A percentile compares a stretch with the other conserved stretches of the same genome.
Conservation (phyloP, 2,888 invertebrate species). For the Drosophila tripunctata region DNA sequence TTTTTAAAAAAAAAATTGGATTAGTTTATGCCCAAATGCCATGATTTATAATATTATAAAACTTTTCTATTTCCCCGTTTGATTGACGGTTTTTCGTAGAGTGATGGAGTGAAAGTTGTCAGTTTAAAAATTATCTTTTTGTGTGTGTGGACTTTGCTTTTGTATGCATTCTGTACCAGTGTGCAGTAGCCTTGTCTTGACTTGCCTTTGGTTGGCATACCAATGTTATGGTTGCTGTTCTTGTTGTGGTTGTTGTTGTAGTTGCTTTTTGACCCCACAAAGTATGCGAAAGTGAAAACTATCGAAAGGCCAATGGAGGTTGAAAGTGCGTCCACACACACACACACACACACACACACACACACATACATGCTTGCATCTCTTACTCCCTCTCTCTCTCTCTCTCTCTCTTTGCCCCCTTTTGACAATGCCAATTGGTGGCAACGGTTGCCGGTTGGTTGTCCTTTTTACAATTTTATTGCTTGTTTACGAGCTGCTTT, state of each 20-base stretch:
- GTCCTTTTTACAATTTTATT: conserved; percentile 80
- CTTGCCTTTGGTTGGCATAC: conserved; percentile 6
- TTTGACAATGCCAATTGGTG: conserved; percentile 76
- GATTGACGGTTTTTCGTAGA: no score
- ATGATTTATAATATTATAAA: no score
- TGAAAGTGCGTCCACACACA: conserved; percentile 46
- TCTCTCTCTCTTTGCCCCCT: conserved; percentile 18
- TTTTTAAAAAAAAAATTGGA: no score
- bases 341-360: conserved; percentile 19
- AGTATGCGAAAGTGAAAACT: conserved; percentile 64
- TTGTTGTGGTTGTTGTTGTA: conserved; percentile 1
- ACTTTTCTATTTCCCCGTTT: no score
- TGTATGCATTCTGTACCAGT: conserved; percentile 4
- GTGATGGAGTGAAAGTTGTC: no score
- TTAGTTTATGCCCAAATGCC: no score
- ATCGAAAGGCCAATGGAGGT: conserved; percentile 55
- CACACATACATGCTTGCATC: not conserved
- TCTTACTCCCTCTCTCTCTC: not conserved
- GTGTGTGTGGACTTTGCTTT: no score
- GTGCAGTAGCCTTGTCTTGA: conserved; percentile 23
- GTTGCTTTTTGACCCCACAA: conserved; percentile 26
- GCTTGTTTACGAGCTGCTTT: conserved; percentile 79
- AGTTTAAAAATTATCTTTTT: no score
- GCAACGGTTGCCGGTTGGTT: conserved; percentile 68
- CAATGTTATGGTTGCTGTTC: conserved; percentile 16